Percentiles rank a stretch among this genome's conserved stretches.
These are phyloP conservation scores for Conus ventricosus DNA, from an alignment of 1,140 invertebrate species.

Conservation along the genomic window DNA sequence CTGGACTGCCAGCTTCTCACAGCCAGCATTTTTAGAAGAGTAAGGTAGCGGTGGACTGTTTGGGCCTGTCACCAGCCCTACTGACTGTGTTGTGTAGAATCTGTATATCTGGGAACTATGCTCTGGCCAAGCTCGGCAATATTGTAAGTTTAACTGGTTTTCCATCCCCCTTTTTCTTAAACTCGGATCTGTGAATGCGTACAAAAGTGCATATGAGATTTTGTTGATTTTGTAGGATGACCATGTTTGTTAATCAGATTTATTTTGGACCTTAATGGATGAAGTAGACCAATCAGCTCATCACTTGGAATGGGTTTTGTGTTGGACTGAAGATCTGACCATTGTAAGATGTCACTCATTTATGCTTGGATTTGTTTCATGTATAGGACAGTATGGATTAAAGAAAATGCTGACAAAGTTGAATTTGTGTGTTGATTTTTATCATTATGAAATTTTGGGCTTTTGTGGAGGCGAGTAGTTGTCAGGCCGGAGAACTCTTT, in stretches of 20 bases:
- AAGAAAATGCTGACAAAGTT: neutral
- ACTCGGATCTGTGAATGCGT: neutral
- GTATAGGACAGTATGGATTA: slow-evolving; percentile 2
- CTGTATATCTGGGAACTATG: no score
- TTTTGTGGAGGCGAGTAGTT: no score
- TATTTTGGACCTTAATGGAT: no score
- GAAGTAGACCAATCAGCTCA: no score
- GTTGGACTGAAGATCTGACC: neutral
- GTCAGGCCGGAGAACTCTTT: no score
- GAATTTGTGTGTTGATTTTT: slow-evolving; percentile 24
- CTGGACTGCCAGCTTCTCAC: no score
- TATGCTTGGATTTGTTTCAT: neutral
- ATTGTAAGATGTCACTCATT: neutral
- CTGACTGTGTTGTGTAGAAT: neutral
- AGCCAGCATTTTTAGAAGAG: no score
- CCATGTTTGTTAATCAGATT: no score
- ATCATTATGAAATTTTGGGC: slow-evolving; percentile 20
- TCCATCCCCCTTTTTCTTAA: neutral
- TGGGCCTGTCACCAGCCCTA: neutral
- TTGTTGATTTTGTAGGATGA: neutral
- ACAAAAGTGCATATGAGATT: neutral
- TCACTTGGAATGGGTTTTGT: neutral
- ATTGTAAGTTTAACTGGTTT: no score
- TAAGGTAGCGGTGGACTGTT: no score
- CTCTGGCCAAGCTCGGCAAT: no score